Percentiles rank a stretch among this genome's conserved stretches.
Evolutionary conservation across 2,888 invertebrate genomes (phyloP).

Genomic region (Enchytraeus crypticus): DNA sequence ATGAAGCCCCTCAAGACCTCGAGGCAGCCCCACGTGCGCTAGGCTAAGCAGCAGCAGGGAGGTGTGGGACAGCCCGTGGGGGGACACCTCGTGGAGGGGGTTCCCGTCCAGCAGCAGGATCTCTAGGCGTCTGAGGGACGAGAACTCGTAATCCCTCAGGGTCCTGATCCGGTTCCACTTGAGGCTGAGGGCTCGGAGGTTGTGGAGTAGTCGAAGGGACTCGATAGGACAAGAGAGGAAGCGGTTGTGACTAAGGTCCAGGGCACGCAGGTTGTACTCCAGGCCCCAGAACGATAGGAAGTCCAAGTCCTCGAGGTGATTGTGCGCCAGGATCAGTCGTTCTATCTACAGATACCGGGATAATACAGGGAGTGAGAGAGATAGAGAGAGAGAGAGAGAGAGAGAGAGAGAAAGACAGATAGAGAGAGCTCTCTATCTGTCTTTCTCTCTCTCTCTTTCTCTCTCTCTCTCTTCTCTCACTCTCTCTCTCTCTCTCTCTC

Average conservation of each 20-base stretch:
- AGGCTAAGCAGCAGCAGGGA: conserved; percentile 16
- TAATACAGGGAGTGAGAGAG: no score
- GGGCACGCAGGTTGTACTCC: conserved; percentile 20
- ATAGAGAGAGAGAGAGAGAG: background rate
- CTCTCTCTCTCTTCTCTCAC: background rate
- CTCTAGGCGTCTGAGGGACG: conserved; percentile 12
- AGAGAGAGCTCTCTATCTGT: background rate
- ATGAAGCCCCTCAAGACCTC: conserved; percentile 15
- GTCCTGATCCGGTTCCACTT: conserved; percentile 15
- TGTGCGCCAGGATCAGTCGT: conserved; percentile 16
- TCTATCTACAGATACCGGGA: conserved; percentile 21
- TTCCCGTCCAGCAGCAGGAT: conserved; percentile 21
- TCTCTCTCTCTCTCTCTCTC: background rate
- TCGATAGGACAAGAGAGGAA: conserved; percentile 15
- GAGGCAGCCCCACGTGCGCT: conserved; percentile 3
- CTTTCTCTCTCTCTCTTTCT: background rate
- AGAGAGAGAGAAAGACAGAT: background rate
- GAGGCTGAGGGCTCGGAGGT: conserved; percentile 18
- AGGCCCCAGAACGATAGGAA: conserved; percentile 27
- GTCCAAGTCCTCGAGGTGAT: conserved; percentile 12
- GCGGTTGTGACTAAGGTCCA: conserved; percentile 20
- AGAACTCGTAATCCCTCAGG: conserved; percentile 16
- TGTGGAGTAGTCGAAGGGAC: conserved; percentile 17
- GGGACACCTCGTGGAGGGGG: conserved; percentile 13
- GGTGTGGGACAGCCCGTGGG: conserved; percentile 16